Conservation (phyloP, 2,113 vertebrate species). For the Campylorhamphus procurvoides region DNA sequence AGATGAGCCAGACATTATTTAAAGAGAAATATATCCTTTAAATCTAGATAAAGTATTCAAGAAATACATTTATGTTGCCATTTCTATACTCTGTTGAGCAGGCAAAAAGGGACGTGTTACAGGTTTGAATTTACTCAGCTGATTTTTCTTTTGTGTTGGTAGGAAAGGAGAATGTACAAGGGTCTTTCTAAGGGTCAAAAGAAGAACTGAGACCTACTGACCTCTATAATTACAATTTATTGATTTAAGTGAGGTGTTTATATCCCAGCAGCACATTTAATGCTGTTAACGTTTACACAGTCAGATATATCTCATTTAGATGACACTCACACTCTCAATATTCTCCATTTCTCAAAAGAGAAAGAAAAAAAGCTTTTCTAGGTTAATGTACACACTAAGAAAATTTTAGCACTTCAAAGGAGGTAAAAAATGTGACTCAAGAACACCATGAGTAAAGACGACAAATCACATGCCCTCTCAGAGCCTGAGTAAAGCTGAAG, state of each 20-base stretch:
- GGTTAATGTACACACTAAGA: neutral
- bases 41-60: neutral
- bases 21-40: slow-evolving; percentile 46
- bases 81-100: neutral
- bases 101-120: neutral
- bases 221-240: slow-evolving; percentile 43
- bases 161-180: neutral
- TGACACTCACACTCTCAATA: neutral
- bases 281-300: slow-evolving; percentile 5
- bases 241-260: slow-evolving; percentile 45
- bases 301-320: neutral
- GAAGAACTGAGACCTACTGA: neutral
- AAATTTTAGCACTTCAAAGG: neutral
- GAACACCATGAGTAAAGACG: neutral
- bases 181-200: neutral
- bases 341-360: neutral
- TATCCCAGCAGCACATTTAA: slow-evolving; percentile 13
- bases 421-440: neutral
- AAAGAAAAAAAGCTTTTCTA: neutral
- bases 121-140: neutral
- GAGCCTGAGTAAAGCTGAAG: neutral
- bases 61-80: slow-evolving; percentile 14
- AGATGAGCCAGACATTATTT: slow-evolving; percentile 38
- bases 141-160: neutral
- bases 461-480: neutral